A percentile compares a stretch with the other conserved stretches of the same genome.
phyloP scores from a whole-genome alignment of 1,140 invertebrate genomes.

The Cyphomyrmex costatus region DNA sequence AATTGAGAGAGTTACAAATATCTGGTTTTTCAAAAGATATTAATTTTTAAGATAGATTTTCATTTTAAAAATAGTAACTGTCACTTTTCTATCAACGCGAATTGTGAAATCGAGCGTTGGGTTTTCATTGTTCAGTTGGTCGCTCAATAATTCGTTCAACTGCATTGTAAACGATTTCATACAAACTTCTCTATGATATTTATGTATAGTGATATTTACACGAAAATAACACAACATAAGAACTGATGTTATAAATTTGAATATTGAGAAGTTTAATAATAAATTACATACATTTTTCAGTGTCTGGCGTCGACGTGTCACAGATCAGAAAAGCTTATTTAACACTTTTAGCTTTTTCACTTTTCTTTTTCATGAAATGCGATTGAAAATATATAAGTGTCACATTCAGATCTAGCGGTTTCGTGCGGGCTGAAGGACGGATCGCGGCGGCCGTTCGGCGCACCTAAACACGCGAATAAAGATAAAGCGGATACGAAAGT shows the following conservation, averaged over 20 bases:
- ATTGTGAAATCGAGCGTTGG: not conserved
- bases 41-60: too few species aligned
- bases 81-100: too few species aligned
- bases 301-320: not conserved
- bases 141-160: not conserved
- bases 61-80: too few species aligned
- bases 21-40: too few species aligned
- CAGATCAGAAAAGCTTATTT: not conserved
- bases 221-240: not conserved
- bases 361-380: not conserved
- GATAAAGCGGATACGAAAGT: constrained; percentile 69
- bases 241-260: not conserved
- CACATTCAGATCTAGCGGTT: constrained; percentile 9
- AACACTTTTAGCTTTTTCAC: not conserved
- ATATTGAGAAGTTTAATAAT: not conserved
- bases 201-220: not conserved
- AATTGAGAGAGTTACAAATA: too few species aligned
- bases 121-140: not conserved
- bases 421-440: constrained; percentile 35
- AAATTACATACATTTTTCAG: not conserved
- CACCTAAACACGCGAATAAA: constrained; percentile 72
- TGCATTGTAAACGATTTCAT: not conserved
- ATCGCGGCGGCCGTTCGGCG: constrained; percentile 60
- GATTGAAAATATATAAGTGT: constrained; percentile 25
- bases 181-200: not conserved